phyloP scores from a whole-genome alignment of 2,113 vertebrate genomes.

The Oreochromis niloticus region DNA sequence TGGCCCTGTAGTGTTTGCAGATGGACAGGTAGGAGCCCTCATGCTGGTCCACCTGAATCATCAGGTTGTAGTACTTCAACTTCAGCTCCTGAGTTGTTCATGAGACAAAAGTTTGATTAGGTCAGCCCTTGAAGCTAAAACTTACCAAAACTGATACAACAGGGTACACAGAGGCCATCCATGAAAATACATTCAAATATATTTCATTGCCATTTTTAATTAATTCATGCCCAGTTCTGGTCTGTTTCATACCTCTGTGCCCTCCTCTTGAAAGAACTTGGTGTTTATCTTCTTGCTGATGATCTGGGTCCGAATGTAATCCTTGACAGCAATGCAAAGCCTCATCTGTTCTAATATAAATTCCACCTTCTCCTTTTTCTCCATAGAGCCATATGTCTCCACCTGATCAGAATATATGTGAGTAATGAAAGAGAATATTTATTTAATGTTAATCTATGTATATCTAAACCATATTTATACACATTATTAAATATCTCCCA shows the following conservation, averaged over 20 bases:
- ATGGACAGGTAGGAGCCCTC: conserved; percentile 97
- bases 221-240: background rate
- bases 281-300: conserved; percentile 99
- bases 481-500: background rate
- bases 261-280: conserved; percentile 96
- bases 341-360: conserved; percentile 99
- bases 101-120: background rate
- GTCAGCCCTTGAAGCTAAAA: background rate
- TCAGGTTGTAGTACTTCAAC: conserved; percentile 97
- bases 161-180: background rate
- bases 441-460: background rate
- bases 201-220: background rate
- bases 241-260: conserved; percentile 79
- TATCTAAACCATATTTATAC: background rate
- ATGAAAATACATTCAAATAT: background rate
- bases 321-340: conserved; percentile 95
- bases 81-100: conserved; percentile 81
- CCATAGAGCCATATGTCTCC: conserved; percentile 98
- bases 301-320: conserved; percentile 97
- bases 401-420: conserved; percentile 70
- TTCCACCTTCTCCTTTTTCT: conserved; percentile 96
- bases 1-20: conserved; percentile 97
- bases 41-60: conserved; percentile 97
- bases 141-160: background rate
- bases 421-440: background rate